Evolutionary conservation across 2,797 vertebrate species (phyloP).

Genomic region (Botia kubotai): DNA sequence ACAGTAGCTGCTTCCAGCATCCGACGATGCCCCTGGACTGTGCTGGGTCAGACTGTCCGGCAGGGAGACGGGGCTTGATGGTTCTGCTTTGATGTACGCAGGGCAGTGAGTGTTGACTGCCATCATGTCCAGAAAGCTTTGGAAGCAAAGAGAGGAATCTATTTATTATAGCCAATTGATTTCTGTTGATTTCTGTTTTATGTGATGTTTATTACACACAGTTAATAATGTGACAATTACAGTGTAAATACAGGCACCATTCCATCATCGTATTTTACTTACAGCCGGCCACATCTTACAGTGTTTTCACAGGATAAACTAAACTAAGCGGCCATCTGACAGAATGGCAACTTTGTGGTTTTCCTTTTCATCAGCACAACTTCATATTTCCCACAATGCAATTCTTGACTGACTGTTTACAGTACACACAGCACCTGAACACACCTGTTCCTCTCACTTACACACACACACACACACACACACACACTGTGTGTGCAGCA

Average conservation of each 20-base stretch:
- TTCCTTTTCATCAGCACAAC: conserved; percentile 37
- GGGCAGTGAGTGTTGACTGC: conserved; percentile 86
- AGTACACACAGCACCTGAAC: conserved; percentile 54
- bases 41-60: conserved; percentile 90
- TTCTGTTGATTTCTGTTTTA: too few species aligned
- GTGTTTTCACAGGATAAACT: background rate
- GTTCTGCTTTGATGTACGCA: conserved; percentile 90
- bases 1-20: conserved; percentile 89
- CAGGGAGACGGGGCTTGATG: conserved; percentile 87
- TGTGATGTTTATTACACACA: background rate
- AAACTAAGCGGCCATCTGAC: background rate
- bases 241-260: too few species aligned
- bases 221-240: background rate
- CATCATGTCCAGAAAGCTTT: conserved; percentile 91
- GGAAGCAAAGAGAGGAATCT: background rate
- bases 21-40: conserved; percentile 87
- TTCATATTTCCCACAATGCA: conserved; percentile 34
- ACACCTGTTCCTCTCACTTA: conserved; percentile 58
- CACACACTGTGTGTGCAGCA: conserved; percentile 16
- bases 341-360: background rate
- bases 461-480: conserved; percentile 20
- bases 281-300: background rate
- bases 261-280: too few species aligned
- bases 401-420: conserved; percentile 54
- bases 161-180: too few species aligned